These are phyloP conservation scores for Xanthostigma xanthostigma DNA, from an alignment of 2,888 invertebrate genomes.

Conservation along the genomic window DNA sequence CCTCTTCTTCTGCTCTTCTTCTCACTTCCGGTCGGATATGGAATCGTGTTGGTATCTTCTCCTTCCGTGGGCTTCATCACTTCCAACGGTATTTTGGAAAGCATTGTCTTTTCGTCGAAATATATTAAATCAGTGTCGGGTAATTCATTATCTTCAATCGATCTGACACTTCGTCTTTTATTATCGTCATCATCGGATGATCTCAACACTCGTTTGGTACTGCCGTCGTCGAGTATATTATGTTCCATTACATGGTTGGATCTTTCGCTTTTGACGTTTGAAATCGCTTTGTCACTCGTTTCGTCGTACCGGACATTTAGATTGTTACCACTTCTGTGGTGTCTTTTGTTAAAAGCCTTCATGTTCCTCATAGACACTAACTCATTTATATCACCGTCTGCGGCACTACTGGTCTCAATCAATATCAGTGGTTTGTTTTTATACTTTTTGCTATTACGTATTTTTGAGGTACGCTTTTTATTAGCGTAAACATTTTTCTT, in stretches of 20 bases:
- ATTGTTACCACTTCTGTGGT: slow-evolving; percentile 11
- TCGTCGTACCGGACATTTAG: slow-evolving; percentile 11
- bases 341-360: slow-evolving; percentile 9
- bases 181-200: slow-evolving; percentile 2
- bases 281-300: slow-evolving; percentile 7
- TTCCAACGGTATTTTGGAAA: slow-evolving; percentile 4
- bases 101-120: slow-evolving; percentile 6
- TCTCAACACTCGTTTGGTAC: slow-evolving; percentile 6
- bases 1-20: slow-evolving; percentile 6
- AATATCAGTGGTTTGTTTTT: too few species aligned
- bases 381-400: slow-evolving; percentile 10
- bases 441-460: too few species aligned
- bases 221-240: slow-evolving; percentile 7
- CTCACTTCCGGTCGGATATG: slow-evolving; percentile 8
- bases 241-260: slow-evolving; percentile 2
- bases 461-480: too few species aligned
- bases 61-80: slow-evolving; percentile 6
- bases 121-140: slow-evolving; percentile 7
- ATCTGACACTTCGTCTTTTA: slow-evolving; percentile 6
- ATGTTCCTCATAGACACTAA: slow-evolving; percentile 8
- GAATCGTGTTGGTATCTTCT: slow-evolving; percentile 9
- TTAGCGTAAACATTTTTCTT: too few species aligned
- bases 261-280: slow-evolving; percentile 4
- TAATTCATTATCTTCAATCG: slow-evolving; percentile 9
- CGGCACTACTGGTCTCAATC: too few species aligned